Conservation (phyloP, 2,797 vertebrate species). For the Pantherophis alleghaniensis region DNA sequence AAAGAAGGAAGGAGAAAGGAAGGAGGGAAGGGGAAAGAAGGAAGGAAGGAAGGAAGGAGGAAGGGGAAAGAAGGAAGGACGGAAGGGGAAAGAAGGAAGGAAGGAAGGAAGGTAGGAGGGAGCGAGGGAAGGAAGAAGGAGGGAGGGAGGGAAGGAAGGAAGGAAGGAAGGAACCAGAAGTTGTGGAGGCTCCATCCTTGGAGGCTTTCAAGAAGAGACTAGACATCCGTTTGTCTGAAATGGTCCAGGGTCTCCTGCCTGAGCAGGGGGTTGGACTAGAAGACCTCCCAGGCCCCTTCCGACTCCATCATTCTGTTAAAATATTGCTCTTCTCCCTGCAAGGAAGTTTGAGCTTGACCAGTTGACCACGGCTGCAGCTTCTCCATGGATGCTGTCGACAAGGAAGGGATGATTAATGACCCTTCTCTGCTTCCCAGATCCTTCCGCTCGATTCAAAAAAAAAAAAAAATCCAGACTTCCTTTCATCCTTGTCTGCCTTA, state of each 20-base stretch:
- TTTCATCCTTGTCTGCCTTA: conserved; percentile 10
- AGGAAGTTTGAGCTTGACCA: conserved; percentile 6
- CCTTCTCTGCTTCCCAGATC: conserved; percentile 3
- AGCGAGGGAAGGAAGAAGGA: too few relatives aligned
- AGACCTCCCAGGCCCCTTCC: background rate
- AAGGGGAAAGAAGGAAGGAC: too few relatives aligned
- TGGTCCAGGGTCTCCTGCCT: too few relatives aligned
- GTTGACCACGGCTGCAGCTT: conserved; percentile 1
- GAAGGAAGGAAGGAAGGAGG: too few relatives aligned
- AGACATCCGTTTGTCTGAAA: background rate
- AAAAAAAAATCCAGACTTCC: background rate
- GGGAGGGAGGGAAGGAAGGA: too few relatives aligned
- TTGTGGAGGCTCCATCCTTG: background rate
- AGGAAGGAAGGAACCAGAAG: too few relatives aligned
- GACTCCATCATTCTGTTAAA: background rate
- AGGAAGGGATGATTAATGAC: background rate
- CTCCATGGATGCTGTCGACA: background rate
- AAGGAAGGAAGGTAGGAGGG: too few relatives aligned
- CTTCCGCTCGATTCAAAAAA: conserved; percentile 15
- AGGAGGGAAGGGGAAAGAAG: too few relatives aligned
- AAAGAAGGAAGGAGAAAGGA: too few relatives aligned
- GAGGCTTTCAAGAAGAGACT: background rate
- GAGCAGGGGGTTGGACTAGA: background rate
- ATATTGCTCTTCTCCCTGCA: background rate
- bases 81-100: too few relatives aligned